A percentile compares a stretch with the other conserved stretches of the same genome.
Evolutionary conservation across 2,888 invertebrate species (phyloP).

Genomic region (Molanna angustata): DNA sequence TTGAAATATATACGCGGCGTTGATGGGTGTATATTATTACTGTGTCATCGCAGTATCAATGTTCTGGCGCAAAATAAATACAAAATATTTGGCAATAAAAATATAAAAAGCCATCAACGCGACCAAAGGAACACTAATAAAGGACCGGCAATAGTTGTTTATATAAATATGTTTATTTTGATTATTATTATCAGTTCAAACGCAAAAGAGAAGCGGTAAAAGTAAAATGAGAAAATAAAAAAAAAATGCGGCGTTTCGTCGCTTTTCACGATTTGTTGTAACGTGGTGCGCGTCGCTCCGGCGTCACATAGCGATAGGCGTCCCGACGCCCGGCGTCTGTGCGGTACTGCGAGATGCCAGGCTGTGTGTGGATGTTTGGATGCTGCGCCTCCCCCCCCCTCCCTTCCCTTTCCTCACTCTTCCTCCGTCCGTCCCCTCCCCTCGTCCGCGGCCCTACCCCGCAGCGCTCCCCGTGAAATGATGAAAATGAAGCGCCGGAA

Average conservation of each 20-base stretch:
- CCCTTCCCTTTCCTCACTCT: constrained; percentile 34
- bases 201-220: constrained; percentile 13
- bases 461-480: constrained; percentile 4
- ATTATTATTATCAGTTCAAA: background rate
- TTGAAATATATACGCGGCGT: no score
- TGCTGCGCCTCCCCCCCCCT: constrained; percentile 36
- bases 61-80: constrained; percentile 22
- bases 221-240: background rate
- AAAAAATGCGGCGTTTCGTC: background rate
- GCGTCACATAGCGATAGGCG: constrained; percentile 43
- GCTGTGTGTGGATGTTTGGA: constrained; percentile 40
- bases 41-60: background rate
- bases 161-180: constrained; percentile 1
- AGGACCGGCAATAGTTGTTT: background rate
- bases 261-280: background rate
- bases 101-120: constrained; percentile 22
- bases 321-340: constrained; percentile 54
- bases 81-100: constrained; percentile 19
- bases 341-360: constrained; percentile 31
- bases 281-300: constrained; percentile 4
- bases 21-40: no score
- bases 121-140: constrained; percentile 1
- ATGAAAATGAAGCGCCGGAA: constrained; percentile 17
- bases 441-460: background rate
- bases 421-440: constrained; percentile 22